Conservation (phyloP, 92 coral and sea anemone species). For the Zoanthus sociatus region DNA sequence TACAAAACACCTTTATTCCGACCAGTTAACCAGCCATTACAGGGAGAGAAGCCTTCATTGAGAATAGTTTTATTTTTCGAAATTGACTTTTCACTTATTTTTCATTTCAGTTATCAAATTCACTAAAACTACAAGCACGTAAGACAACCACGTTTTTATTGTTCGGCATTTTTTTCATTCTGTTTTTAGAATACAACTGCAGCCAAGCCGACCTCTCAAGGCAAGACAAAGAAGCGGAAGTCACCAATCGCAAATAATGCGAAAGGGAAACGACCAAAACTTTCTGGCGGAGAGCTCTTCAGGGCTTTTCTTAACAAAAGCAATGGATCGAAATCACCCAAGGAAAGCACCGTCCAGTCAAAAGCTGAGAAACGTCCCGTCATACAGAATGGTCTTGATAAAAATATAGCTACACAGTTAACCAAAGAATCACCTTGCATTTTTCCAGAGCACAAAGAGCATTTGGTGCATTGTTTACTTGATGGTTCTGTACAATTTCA, state of each 20-base stretch:
- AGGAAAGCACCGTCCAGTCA: conserved; percentile 19
- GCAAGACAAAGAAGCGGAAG: too few species aligned
- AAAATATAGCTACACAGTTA: conserved; percentile 13
- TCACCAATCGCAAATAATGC: not conserved
- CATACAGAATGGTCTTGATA: conserved; percentile 28
- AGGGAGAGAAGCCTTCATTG: too few species aligned
- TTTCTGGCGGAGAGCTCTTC: not conserved
- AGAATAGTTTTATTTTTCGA: too few species aligned
- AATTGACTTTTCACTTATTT: too few species aligned
- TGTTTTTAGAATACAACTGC: too few species aligned
- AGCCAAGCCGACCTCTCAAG: too few species aligned
- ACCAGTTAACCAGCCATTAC: too few species aligned
- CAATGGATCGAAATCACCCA: not conserved
- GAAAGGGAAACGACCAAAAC: not conserved
- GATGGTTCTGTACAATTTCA: conserved; percentile 47
- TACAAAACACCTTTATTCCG: too few species aligned
- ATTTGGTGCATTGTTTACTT: conserved; percentile 55
- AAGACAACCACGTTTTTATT: too few species aligned
- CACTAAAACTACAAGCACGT: too few species aligned
- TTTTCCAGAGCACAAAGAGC: conserved; percentile 46
- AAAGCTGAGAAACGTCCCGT: not conserved
- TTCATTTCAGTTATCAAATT: too few species aligned
- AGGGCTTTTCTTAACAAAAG: not conserved
- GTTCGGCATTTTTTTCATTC: too few species aligned
- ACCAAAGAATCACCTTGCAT: conserved; percentile 32